These are phyloP conservation scores for Hydrochoerus hydrochaeris DNA, from an alignment of 2,113 vertebrate genomes.

Conservation along the genomic window DNA sequence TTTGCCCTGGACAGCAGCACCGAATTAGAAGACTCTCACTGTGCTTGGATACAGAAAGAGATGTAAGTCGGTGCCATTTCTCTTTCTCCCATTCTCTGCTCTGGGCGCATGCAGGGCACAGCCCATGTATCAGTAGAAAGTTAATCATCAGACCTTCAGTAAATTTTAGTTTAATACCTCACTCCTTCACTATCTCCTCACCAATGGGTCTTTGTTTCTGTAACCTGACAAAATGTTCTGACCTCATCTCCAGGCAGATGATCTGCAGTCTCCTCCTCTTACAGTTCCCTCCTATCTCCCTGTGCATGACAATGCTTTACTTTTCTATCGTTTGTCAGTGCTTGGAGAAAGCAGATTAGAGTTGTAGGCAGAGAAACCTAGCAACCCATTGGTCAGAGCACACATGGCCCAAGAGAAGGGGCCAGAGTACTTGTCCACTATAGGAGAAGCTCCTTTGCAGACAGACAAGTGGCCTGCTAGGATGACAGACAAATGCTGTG, in stretches of 20 bases:
- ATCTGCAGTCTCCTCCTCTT: neutral
- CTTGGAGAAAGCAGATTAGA: neutral
- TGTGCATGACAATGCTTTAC: neutral
- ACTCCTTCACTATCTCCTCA: neutral
- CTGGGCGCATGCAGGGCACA: neutral
- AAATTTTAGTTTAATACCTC: neutral
- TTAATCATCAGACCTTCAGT: accelerated
- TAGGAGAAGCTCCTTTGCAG: neutral
- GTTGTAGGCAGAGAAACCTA: neutral
- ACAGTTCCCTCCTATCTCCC: neutral
- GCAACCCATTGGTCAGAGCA: neutral
- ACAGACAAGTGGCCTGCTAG: neutral
- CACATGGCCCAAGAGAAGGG: neutral
- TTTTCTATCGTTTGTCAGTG: too few species aligned
- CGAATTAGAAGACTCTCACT: constrained; percentile 58
- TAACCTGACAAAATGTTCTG: neutral
- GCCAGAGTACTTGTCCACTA: neutral
- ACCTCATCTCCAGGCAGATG: neutral
- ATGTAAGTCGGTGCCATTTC: constrained; percentile 75
- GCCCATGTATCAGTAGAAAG: neutral
- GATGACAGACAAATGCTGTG: too few species aligned
- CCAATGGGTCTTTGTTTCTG: neutral
- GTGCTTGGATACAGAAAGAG: neutral
- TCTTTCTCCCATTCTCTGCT: neutral
- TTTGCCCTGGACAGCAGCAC: constrained; percentile 75